A percentile compares a stretch with the other conserved stretches of the same genome.
Evolutionary conservation across 2,113 vertebrate species (phyloP).

Genomic region (Delphinapterus leucas): DNA sequence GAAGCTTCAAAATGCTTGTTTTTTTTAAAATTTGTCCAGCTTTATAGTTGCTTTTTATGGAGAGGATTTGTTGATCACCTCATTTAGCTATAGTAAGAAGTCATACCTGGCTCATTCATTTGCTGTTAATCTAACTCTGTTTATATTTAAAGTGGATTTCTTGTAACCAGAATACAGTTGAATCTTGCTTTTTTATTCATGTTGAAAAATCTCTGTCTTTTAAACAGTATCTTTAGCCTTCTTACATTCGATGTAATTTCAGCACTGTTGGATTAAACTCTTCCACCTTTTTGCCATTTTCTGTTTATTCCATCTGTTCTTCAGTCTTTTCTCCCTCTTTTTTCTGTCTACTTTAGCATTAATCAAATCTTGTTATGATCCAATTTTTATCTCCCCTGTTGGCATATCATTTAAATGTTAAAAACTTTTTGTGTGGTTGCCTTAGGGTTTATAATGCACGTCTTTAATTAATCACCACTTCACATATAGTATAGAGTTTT

Average conservation of each 20-base stretch:
- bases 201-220: constrained; percentile 12
- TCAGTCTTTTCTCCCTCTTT: constrained; percentile 5
- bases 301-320: background rate
- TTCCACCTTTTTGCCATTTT: background rate
- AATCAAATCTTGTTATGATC: background rate
- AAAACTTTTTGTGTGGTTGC: constrained; percentile 4
- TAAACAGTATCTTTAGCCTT: background rate
- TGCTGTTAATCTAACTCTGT: background rate
- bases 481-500: background rate
- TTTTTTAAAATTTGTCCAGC: background rate
- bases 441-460: background rate
- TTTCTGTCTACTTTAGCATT: background rate
- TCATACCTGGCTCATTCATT: background rate
- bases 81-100: background rate
- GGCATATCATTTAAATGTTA: background rate
- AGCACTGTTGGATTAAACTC: background rate
- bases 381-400: background rate
- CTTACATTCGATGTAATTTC: background rate
- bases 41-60: background rate
- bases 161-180: background rate
- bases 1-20: background rate
- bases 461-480: background rate
- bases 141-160: background rate
- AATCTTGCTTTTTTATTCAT: background rate
- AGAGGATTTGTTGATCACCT: background rate